Conservation (phyloP, 1,140 invertebrate genomes). For the Drosophila equinoxialis region DNA sequence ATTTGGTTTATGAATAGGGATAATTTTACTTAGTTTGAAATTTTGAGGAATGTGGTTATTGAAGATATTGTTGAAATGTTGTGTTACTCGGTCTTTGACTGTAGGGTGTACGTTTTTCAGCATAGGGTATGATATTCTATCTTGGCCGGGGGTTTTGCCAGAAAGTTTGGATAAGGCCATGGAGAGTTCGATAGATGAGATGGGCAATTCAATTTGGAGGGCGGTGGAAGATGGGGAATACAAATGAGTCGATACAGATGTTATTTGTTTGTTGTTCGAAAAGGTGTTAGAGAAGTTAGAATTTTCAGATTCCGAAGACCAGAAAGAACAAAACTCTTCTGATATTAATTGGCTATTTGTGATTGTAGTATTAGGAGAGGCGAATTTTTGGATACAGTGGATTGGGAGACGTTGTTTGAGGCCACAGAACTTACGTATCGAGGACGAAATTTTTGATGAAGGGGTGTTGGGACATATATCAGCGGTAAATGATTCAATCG, state of each 20-base stretch:
- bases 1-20: conserved; percentile 25
- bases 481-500: neutral
- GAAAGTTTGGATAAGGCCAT: conserved; percentile 1
- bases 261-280: conserved; percentile 17
- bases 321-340: conserved; percentile 1
- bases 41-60: conserved; percentile 23
- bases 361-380: neutral
- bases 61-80: conserved; percentile 18
- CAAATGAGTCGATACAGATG: conserved; percentile 3
- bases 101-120: neutral
- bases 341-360: neutral
- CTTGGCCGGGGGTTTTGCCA: conserved; percentile 7
- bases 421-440: conserved; percentile 15
- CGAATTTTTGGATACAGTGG: conserved; percentile 8
- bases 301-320: conserved; percentile 11
- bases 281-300: conserved; percentile 14
- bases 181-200: conserved; percentile 4
- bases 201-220: conserved; percentile 2
- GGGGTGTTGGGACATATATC: too few species aligned
- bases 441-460: conserved; percentile 12
- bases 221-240: neutral
- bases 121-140: conserved; percentile 25
- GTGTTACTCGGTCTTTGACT: conserved; percentile 5
- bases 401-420: conserved; percentile 1
- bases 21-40: conserved; percentile 21